Evolutionary conservation across 2,797 vertebrate genomes (phyloP).

Genomic region (Protonibea diacanthus): DNA sequence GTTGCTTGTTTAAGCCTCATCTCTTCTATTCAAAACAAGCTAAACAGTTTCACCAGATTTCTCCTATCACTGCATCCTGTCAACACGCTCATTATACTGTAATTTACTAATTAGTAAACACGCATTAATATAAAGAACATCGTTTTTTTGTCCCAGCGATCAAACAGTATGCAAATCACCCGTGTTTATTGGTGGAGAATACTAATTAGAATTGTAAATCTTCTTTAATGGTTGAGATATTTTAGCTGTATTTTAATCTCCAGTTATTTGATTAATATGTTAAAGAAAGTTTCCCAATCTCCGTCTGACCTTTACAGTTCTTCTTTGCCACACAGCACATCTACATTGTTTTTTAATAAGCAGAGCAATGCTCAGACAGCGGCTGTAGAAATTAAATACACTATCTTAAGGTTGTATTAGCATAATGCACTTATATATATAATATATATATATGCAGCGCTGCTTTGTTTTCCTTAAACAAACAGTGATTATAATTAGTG

Average conservation of each 20-base stretch:
- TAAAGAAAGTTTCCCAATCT: slow-evolving; percentile 18
- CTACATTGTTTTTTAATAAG: slow-evolving; percentile 30
- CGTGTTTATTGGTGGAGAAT: neutral
- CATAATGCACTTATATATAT: slow-evolving; percentile 22
- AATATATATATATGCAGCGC: neutral
- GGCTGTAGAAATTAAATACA: slow-evolving; percentile 22
- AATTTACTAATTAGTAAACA: neutral
- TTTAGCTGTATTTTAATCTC: neutral
- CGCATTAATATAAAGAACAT: slow-evolving; percentile 1
- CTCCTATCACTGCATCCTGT: slow-evolving; percentile 1
- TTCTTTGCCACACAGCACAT: slow-evolving; percentile 9
- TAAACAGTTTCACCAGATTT: neutral
- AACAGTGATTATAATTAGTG: slow-evolving; percentile 37
- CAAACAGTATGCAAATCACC: slow-evolving; percentile 14
- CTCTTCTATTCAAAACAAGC: neutral
- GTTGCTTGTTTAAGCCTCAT: too few relatives aligned
- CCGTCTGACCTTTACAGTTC: slow-evolving; percentile 32
- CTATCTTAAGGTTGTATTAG: slow-evolving; percentile 36
- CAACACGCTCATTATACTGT: neutral
- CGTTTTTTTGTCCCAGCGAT: slow-evolving; percentile 15
- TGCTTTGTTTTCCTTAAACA: slow-evolving; percentile 26
- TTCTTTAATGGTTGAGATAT: slow-evolving; percentile 36
- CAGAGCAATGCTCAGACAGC: slow-evolving; percentile 9
- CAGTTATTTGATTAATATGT: slow-evolving; percentile 37
- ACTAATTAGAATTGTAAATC: slow-evolving; percentile 38